A percentile compares a stretch with the other conserved stretches of the same genome.
phyloP scores from a whole-genome alignment of 2,113 vertebrate species.

The Mustelus asterias region DNA sequence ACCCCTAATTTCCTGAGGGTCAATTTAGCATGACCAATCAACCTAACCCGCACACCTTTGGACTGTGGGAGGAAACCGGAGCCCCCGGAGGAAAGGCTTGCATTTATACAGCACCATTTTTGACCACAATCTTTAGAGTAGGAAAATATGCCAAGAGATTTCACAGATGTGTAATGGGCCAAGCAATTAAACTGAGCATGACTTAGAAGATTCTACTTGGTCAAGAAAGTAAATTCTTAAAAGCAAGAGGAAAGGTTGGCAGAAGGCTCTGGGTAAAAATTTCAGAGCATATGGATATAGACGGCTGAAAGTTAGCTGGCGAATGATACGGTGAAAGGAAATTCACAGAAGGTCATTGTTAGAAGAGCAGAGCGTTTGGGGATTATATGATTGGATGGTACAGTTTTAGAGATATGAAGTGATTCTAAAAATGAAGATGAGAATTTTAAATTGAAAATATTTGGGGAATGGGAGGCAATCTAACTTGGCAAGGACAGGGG shows the following conservation, averaged over 20 bases:
- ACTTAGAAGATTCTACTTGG: neutral
- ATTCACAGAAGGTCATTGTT: neutral
- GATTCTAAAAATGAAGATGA: neutral
- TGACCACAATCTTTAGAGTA: neutral
- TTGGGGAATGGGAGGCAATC: neutral
- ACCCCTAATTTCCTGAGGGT: too few relatives aligned
- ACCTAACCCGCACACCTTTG: too few relatives aligned
- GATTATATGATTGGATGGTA: neutral
- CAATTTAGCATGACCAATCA: too few relatives aligned
- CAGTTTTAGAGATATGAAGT: neutral
- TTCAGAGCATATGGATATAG: neutral
- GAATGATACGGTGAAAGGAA: neutral
- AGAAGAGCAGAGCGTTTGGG: neutral
- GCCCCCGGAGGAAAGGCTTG: too few relatives aligned
- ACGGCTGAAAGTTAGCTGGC: neutral
- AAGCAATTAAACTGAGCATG: neutral
- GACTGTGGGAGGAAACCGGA: too few relatives aligned
- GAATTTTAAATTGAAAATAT: neutral
- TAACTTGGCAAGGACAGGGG: neutral
- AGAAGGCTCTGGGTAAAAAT: neutral
- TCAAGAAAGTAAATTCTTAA: too few relatives aligned
- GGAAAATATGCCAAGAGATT: neutral
- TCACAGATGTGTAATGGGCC: neutral
- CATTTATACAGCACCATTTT: too few relatives aligned
- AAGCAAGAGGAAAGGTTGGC: neutral